Base-by-base conservation (phyloP, 1,140 invertebrate genomes). In the Gonatopus flavifemur region DNA sequence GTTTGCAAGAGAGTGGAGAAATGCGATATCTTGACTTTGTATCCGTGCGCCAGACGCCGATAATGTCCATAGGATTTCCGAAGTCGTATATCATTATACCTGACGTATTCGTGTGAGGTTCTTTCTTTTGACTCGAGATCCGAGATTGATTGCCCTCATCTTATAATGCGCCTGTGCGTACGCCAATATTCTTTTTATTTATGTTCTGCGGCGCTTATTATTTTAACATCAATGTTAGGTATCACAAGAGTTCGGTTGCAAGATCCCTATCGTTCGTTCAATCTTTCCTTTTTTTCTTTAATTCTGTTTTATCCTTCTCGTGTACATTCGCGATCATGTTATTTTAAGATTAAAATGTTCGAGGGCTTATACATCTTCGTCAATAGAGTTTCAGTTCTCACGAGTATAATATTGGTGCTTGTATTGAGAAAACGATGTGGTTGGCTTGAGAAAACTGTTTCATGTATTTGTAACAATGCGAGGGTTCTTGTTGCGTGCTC, bases 11-110 rank as follows among this genome's bases (percentile, higher is more conserved):
- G 9, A 43, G 38, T 3, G 18, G 21, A 33, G 35, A 56, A 50
- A 45, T 20, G 15, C 36, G 41, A 53, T 64, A 64, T 63, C 60
- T 51, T 13, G 9, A 21, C 6, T 37, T 37, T 15, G 48, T 30
- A 55, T 57, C 52, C 35, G 20, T 24, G 43, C 28, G 41, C 16
- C 12, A 19, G 6, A 19, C 13, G 8, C 2, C 36, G 62, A 63
- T 64, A 64, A 63, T 55, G 57, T 59, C 49, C 33, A 40, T 48
- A 59, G 39, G 49, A 46, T 52, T 51, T 51, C 44, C 40, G 4
- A 15, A 47, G 57, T 57, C 49, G 57, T 63, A 59, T 49, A 46
- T 64, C 62, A 64, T 51, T 46, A 53, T 18, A 19, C 47, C n/a
- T 40, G 21, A 36, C 37, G 15, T n/a, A n/a, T n/a, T n/a, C 21